These are phyloP conservation scores for Zaprionus obscuricornis DNA, from an alignment of 2,888 invertebrate species.

Conservation along the genomic window DNA sequence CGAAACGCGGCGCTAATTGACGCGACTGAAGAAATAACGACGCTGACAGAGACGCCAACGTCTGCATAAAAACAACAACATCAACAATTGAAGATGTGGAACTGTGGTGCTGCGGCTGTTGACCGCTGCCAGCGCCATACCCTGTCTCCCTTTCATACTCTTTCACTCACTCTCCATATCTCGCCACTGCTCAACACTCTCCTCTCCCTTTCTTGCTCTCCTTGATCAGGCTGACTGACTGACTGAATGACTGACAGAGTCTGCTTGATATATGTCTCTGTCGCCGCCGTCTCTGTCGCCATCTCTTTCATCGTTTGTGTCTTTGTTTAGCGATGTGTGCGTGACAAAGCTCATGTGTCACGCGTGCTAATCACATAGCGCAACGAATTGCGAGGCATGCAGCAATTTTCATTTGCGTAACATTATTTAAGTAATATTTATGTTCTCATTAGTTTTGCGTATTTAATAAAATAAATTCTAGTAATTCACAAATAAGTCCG, in stretches of 20 bases:
- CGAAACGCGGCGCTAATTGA: slow-evolving; percentile 65
- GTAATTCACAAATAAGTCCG: no score
- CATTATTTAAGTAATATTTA: background rate
- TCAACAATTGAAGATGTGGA: slow-evolving; percentile 22
- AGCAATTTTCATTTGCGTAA: background rate
- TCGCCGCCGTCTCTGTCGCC: background rate
- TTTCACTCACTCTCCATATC: no score
- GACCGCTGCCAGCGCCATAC: slow-evolving; percentile 44
- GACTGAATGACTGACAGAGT: slow-evolving; percentile 34
- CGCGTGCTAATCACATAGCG: slow-evolving; percentile 14
- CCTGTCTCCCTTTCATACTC: no score
- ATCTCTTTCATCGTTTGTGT: background rate
- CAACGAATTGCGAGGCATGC: slow-evolving; percentile 9
- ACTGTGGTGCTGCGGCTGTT: slow-evolving; percentile 45
- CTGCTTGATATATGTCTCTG: slow-evolving; percentile 24
- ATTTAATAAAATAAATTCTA: no score
- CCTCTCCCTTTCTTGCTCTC: no score
- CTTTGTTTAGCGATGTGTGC: slow-evolving; percentile 27
- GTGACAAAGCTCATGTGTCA: slow-evolving; percentile 30
- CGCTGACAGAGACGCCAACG: slow-evolving; percentile 20
- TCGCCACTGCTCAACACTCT: no score
- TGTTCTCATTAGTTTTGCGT: slow-evolving; percentile 4
- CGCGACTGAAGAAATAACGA: slow-evolving; percentile 56
- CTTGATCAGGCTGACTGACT: slow-evolving; percentile 6
- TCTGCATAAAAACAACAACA: slow-evolving; percentile 29